Evolutionary conservation across 2,113 vertebrate genomes (phyloP).

Genomic region (Coptodon rendalli): DNA sequence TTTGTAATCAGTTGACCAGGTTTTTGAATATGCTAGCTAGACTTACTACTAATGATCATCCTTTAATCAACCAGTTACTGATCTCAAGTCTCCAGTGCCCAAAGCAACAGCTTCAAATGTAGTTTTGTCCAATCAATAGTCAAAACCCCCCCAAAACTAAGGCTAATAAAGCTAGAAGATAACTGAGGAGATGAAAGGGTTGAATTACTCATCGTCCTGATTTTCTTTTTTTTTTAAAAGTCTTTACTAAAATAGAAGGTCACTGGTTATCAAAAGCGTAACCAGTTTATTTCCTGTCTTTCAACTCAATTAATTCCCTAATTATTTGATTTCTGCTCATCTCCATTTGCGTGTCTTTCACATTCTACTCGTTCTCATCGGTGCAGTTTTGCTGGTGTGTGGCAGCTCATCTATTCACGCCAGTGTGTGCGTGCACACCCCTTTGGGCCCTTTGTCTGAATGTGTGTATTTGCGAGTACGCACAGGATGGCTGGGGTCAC

Average conservation of each 20-base stretch:
- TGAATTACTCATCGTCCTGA: background rate
- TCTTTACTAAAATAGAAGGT: background rate
- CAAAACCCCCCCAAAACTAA: fast-evolving
- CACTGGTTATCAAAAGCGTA: background rate
- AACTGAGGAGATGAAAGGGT: background rate
- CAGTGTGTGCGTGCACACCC: background rate
- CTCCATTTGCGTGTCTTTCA: background rate
- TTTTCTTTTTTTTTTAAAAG: background rate
- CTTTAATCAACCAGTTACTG: background rate
- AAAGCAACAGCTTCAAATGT: background rate
- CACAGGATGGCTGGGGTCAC: constrained; percentile 20
- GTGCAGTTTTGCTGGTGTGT: background rate
- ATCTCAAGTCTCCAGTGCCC: background rate
- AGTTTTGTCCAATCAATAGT: background rate
- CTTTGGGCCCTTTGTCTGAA: constrained; percentile 15
- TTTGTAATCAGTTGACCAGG: background rate
- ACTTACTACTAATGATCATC: background rate
- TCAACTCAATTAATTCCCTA: background rate
- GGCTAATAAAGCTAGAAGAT: background rate
- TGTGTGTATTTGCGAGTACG: background rate
- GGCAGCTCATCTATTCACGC: background rate
- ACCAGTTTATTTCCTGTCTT: background rate
- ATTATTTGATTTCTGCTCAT: background rate
- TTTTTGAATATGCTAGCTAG: background rate
- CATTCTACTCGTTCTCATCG: background rate